A percentile compares a stretch with the other conserved stretches of the same genome.
Evolutionary conservation across 2,888 invertebrate species (phyloP).

Genomic region (Bruchidius siliquastri): DNA sequence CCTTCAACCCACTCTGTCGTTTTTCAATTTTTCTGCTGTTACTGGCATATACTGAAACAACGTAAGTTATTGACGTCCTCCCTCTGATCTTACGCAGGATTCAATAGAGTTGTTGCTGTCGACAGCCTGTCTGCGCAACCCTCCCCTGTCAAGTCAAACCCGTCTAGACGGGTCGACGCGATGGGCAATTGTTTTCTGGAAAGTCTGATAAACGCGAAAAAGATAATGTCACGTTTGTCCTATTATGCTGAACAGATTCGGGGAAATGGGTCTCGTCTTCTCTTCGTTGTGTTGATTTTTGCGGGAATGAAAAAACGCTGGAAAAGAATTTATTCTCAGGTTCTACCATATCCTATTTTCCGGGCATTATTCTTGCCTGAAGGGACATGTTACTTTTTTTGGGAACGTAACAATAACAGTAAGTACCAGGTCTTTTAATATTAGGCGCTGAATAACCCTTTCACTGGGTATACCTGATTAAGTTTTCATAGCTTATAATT

Average conservation of each 20-base stretch:
- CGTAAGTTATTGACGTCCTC: too few species aligned
- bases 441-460: too few species aligned
- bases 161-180: not conserved
- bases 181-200: not conserved
- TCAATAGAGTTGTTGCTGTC: not conserved
- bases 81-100: not conserved
- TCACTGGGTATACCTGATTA: too few species aligned
- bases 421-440: too few species aligned
- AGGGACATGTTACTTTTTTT: too few species aligned
- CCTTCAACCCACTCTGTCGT: too few species aligned
- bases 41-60: too few species aligned
- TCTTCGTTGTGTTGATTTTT: not conserved
- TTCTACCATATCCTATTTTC: not conserved
- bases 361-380: not conserved
- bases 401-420: too few species aligned
- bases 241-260: not conserved
- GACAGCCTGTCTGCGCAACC: not conserved
- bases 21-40: too few species aligned
- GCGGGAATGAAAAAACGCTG: not conserved
- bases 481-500: too few species aligned
- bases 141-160: not conserved
- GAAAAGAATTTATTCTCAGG: not conserved
- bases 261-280: not conserved
- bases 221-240: not conserved
- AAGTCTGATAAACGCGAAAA: not conserved